Evolutionary conservation across 2,888 invertebrate genomes (phyloP).

Genomic region (Limnephilus auricula): DNA sequence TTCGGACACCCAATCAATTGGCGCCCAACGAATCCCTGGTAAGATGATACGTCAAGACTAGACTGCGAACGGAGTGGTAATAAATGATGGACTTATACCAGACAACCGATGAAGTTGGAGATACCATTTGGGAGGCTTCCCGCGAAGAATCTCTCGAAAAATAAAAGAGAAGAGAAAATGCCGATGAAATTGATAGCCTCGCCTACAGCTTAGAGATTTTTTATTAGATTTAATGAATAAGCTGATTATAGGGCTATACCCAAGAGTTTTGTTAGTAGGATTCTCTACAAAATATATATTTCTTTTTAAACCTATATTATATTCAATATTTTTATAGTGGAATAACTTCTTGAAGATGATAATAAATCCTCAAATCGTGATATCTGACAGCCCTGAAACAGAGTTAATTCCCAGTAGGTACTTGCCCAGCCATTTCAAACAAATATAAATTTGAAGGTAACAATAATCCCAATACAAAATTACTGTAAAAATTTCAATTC

Average conservation of each 20-base stretch:
- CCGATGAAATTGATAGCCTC: not conserved
- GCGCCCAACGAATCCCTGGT: not conserved
- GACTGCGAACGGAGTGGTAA: constrained; percentile 1
- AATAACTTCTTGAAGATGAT: too few relatives aligned
- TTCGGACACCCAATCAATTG: constrained; percentile 37
- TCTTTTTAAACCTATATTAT: not conserved
- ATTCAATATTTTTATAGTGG: too few relatives aligned
- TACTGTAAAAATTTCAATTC: too few relatives aligned
- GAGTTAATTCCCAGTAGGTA: too few relatives aligned
- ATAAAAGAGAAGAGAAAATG: not conserved
- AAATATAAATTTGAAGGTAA: too few relatives aligned
- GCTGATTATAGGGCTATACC: not conserved
- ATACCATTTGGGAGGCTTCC: constrained; percentile 10
- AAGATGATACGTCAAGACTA: constrained; percentile 11
- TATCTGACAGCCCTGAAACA: too few relatives aligned
- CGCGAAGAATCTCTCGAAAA: not conserved
- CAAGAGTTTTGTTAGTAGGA: not conserved
- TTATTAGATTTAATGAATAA: not conserved
- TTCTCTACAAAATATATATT: not conserved
- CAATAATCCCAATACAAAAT: too few relatives aligned
- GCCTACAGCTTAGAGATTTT: not conserved
- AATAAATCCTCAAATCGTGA: too few relatives aligned
- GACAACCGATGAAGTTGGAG: constrained; percentile 25
- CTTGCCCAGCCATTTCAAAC: too few relatives aligned
- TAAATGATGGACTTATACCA: constrained; percentile 19